phyloP scores from a whole-genome alignment of 2,113 vertebrate genomes.

The Megalops atlanticus region DNA sequence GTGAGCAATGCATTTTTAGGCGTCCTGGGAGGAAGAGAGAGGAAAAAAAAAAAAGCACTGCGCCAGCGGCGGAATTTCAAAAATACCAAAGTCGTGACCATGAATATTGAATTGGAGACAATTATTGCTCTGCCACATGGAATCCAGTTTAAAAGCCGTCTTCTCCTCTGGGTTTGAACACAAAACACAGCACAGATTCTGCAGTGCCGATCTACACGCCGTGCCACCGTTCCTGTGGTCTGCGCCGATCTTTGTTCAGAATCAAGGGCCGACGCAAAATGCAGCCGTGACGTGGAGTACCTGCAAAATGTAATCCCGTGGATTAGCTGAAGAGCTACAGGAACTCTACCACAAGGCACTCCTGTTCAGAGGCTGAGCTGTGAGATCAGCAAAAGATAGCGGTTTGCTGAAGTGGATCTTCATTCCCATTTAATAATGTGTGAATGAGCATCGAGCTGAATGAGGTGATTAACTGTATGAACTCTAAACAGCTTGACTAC shows the following conservation, averaged over 20 bases:
- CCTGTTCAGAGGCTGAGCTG: not conserved
- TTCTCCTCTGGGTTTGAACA: not conserved
- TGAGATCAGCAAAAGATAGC: no score
- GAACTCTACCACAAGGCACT: no score
- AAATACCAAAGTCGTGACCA: slow-evolving; percentile 32
- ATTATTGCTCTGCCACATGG: slow-evolving; percentile 12
- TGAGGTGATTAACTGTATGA: not conserved
- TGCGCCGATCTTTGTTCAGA: not conserved
- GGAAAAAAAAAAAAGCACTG: not conserved
- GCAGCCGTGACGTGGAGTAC: not conserved
- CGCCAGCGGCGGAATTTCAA: not conserved
- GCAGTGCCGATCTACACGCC: no score
- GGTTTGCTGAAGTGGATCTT: no score
- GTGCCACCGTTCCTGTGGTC: no score
- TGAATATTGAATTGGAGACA: slow-evolving; percentile 49
- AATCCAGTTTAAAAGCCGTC: not conserved
- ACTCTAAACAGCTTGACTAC: no score
- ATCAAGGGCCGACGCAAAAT: no score
- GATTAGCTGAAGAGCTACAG: not conserved
- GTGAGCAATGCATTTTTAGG: no score
- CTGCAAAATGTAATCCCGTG: not conserved
- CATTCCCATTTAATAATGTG: not conserved
- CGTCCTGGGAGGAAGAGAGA: not conserved
- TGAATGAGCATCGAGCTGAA: not conserved
- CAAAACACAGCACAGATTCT: not conserved